A percentile compares a stretch with the other conserved stretches of the same genome.
Conservation (phyloP, 2,113 vertebrate species). For the Rhabdomys dilectus region DNA sequence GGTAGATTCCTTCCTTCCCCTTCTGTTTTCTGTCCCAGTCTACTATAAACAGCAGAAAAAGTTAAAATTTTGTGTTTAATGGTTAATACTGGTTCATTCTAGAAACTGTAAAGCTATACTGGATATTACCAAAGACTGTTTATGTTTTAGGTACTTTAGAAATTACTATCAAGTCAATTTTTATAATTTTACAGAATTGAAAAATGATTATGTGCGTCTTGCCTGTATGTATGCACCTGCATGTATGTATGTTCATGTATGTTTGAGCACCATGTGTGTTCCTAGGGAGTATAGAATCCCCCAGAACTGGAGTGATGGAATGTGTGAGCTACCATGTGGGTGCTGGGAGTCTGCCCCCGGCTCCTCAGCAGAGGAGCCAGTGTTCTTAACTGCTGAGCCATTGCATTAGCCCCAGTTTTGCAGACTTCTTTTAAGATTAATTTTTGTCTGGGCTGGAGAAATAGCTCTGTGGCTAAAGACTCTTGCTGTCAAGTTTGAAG, state of each 20-base stretch:
- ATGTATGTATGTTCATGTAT: background rate
- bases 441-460: background rate
- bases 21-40: background rate
- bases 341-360: background rate
- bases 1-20: background rate
- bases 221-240: background rate
- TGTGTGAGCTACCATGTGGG: background rate
- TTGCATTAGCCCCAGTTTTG: background rate
- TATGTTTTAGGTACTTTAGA: constrained; percentile 55
- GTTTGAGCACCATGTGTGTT: background rate
- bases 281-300: background rate
- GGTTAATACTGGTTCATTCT: constrained; percentile 21
- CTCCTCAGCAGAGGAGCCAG: background rate
- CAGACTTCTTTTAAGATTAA: background rate
- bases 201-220: background rate
- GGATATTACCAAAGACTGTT: constrained; percentile 59
- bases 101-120: constrained; percentile 21
- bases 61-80: constrained; percentile 39
- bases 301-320: background rate
- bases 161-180: constrained; percentile 21
- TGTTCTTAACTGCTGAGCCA: background rate
- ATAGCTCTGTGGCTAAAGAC: background rate
- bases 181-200: background rate
- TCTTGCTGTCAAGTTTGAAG: background rate
- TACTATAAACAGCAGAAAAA: constrained; percentile 8